Percentiles rank a stretch among this genome's conserved stretches.
phyloP scores from a whole-genome alignment of 1,140 invertebrate species.

The Semibalanus balanoides region DNA sequence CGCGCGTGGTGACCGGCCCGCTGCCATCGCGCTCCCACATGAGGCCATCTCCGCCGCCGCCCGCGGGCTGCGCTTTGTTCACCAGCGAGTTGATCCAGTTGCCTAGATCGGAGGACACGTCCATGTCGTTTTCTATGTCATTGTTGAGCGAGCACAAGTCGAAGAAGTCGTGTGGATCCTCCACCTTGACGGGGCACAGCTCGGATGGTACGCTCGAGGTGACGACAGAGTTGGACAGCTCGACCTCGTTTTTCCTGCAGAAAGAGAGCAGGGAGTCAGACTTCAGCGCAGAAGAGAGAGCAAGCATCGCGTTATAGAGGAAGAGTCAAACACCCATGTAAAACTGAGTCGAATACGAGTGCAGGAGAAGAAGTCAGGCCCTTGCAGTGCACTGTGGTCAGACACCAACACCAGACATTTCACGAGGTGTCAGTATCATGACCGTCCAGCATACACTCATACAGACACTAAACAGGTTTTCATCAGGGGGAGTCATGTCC shows the following conservation, averaged over 20 bases:
- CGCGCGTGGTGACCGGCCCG: background rate
- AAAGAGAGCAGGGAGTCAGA: background rate
- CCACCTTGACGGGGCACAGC: background rate
- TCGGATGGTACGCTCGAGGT: background rate
- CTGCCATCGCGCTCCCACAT: background rate
- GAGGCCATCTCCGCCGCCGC: background rate
- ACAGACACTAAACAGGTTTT: no score
- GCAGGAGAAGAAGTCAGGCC: no score
- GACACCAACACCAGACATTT: no score
- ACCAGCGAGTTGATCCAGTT: background rate
- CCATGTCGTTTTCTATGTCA: constrained; percentile 1
- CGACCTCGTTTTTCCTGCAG: constrained; percentile 1
- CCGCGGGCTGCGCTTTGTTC: background rate
- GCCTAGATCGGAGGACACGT: background rate
- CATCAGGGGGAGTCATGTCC: no score
- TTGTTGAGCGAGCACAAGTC: background rate
- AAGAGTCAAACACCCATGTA: no score
- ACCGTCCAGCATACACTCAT: no score
- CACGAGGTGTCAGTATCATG: no score
- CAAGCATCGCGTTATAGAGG: no score
- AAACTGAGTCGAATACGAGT: no score
- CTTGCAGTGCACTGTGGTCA: no score
- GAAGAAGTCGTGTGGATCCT: constrained; percentile 2
- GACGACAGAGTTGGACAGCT: background rate
- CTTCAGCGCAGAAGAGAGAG: no score